Percentiles rank a stretch among this genome's conserved stretches.
Evolutionary conservation across 2,888 invertebrate genomes (phyloP).

Genomic region (Sepioteuthis lessoniana): DNA sequence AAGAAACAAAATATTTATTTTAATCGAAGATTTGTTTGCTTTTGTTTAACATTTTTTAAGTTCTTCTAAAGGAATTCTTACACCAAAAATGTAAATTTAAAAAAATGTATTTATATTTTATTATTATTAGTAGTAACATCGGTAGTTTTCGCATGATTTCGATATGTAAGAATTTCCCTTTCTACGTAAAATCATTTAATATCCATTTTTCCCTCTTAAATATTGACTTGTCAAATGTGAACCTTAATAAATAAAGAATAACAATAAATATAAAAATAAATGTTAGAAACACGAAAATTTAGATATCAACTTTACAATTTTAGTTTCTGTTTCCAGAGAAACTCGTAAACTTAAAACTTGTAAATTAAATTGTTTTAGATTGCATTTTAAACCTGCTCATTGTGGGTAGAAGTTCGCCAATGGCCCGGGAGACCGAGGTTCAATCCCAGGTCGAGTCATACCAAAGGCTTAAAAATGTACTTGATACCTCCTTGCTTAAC

Average conservation of each 20-base stretch:
- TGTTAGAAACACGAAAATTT: too few species aligned
- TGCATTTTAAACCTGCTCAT: too few species aligned
- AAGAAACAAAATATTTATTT: neutral
- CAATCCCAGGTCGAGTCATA: too few species aligned
- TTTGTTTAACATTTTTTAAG: neutral
- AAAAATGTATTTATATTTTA: neutral
- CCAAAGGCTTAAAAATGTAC: too few species aligned
- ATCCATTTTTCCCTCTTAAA: neutral
- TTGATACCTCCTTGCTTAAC: too few species aligned
- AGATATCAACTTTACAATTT: too few species aligned
- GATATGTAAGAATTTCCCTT: neutral
- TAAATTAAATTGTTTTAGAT: neutral
- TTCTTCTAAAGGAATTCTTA: neutral
- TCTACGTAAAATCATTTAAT: too few species aligned
- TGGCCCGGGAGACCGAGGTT: too few species aligned
- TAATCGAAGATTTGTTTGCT: neutral
- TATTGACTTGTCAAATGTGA: neutral
- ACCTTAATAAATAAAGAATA: too few species aligned
- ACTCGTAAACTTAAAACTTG: neutral
- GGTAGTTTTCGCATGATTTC: neutral
- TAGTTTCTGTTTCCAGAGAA: neutral
- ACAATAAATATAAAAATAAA: too few species aligned
- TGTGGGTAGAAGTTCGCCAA: too few species aligned
- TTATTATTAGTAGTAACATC: neutral
- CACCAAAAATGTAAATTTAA: neutral